phyloP scores from a whole-genome alignment of 2,797 vertebrate species.

The Atherinosoma microstoma region DNA sequence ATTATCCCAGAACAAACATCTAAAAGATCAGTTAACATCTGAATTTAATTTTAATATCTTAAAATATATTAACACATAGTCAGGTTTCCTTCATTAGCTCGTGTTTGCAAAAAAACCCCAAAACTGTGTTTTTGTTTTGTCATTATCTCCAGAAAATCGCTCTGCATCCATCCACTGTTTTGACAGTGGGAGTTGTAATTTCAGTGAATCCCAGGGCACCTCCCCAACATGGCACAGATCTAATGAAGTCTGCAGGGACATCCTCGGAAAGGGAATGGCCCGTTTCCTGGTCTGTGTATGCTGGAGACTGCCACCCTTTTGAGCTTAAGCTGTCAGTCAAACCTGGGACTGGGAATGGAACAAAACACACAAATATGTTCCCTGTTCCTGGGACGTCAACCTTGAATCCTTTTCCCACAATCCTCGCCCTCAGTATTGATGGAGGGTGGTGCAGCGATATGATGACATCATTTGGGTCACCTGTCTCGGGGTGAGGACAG shows the following conservation, averaged over 20 bases:
- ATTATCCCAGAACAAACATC: background rate
- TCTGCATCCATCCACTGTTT: slow-evolving; percentile 39
- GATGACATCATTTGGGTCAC: slow-evolving; percentile 78
- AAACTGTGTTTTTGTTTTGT: background rate
- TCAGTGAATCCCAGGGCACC: slow-evolving; percentile 62
- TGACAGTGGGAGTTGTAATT: slow-evolving; percentile 69
- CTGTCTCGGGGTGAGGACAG: slow-evolving; percentile 74
- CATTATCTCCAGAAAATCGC: slow-evolving; percentile 14
- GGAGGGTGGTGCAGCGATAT: slow-evolving; percentile 45
- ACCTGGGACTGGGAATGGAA: slow-evolving; percentile 72
- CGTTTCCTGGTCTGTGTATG: slow-evolving; percentile 73
- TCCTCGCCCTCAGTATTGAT: slow-evolving; percentile 54
- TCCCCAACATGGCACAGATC: slow-evolving; percentile 60
- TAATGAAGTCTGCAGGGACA: slow-evolving; percentile 61
- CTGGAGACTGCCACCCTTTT: slow-evolving; percentile 57
- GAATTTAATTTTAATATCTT: background rate
- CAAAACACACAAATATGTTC: slow-evolving; percentile 61
- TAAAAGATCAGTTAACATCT: background rate
- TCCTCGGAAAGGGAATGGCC: slow-evolving; percentile 75
- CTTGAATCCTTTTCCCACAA: slow-evolving; percentile 70
- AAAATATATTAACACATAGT: background rate
- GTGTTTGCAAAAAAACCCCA: background rate
- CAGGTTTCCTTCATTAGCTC: background rate
- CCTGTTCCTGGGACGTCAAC: slow-evolving; percentile 56
- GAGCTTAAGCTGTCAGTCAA: slow-evolving; percentile 65